Evolutionary conservation across 2,113 vertebrate genomes (phyloP).

Genomic region (Clarias gariepinus): DNA sequence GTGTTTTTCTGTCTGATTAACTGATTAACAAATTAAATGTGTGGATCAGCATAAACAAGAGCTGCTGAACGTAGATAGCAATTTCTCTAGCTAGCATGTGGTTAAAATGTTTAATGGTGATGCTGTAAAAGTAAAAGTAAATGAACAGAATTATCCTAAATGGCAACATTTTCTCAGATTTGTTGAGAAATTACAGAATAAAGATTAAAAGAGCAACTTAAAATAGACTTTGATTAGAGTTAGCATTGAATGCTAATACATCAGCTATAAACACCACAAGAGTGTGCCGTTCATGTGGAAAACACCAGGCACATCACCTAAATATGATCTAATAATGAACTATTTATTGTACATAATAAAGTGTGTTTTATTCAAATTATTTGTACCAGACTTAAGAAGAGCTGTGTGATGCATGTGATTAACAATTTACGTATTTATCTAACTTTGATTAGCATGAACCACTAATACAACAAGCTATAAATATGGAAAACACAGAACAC

Average conservation of each 20-base stretch:
- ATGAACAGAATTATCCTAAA: neutral
- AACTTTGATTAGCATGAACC: neutral
- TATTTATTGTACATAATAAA: too few relatives aligned
- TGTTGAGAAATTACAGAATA: neutral
- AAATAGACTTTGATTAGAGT: neutral
- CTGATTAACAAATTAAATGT: neutral
- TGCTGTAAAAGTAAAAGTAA: neutral
- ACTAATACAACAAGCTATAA: neutral
- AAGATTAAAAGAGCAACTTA: neutral
- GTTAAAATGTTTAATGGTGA: neutral
- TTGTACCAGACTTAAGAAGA: neutral
- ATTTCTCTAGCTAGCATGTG: neutral
- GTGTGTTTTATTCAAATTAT: neutral
- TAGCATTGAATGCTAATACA: neutral
- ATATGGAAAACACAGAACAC: neutral
- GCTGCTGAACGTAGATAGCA: neutral
- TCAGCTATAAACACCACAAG: neutral
- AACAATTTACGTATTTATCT: too few relatives aligned
- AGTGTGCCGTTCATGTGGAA: neutral
- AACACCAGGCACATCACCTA: neutral
- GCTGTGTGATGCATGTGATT: neutral
- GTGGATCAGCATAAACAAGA: neutral
- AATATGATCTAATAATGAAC: neutral
- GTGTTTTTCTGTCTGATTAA: too few relatives aligned
- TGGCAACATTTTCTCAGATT: neutral